Percentiles rank a stretch among this genome's conserved stretches.
phyloP scores from a whole-genome alignment of 53 echinoderm and acorn worm genomes.

The Holothuria leucospilota region DNA sequence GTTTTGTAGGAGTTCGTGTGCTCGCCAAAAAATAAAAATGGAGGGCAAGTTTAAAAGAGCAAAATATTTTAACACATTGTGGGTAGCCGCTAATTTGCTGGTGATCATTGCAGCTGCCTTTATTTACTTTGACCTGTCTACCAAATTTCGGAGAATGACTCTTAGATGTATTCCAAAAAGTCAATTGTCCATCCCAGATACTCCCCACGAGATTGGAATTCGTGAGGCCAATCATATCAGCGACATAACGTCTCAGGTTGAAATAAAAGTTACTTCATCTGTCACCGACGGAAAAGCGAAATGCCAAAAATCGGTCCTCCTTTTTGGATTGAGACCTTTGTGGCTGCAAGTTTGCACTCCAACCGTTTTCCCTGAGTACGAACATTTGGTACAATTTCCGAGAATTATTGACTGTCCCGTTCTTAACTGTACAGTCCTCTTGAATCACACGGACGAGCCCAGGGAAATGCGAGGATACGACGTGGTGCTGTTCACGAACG shows the following conservation, averaged over 20 bases:
- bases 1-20: slow-evolving; percentile 35
- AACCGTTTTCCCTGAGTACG: slow-evolving; percentile 34
- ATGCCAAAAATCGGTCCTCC: slow-evolving; percentile 22
- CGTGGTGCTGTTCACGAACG: slow-evolving; percentile 38
- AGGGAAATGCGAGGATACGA: slow-evolving; percentile 35
- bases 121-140: slow-evolving; percentile 36
- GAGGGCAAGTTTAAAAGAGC: slow-evolving; percentile 35
- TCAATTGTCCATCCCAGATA: neutral
- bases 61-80: slow-evolving; percentile 45
- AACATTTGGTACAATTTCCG: slow-evolving; percentile 37
- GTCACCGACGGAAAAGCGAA: neutral
- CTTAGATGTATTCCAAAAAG: slow-evolving; percentile 25
- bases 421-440: slow-evolving; percentile 27
- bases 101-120: slow-evolving; percentile 39
- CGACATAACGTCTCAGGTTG: neutral
- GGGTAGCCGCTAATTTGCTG: slow-evolving; percentile 37
- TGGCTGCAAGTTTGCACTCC: slow-evolving; percentile 38
- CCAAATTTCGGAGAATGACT: slow-evolving; percentile 41
- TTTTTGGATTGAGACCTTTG: slow-evolving; percentile 36
- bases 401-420: slow-evolving; percentile 14
- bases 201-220: slow-evolving; percentile 33
- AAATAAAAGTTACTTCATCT: neutral
- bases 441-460: slow-evolving; percentile 41
- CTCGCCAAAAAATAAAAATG: slow-evolving; percentile 48
- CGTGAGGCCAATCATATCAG: slow-evolving; percentile 29